Evolutionary conservation across 2,888 invertebrate genomes (phyloP).

Genomic region (Norana najaformis): DNA sequence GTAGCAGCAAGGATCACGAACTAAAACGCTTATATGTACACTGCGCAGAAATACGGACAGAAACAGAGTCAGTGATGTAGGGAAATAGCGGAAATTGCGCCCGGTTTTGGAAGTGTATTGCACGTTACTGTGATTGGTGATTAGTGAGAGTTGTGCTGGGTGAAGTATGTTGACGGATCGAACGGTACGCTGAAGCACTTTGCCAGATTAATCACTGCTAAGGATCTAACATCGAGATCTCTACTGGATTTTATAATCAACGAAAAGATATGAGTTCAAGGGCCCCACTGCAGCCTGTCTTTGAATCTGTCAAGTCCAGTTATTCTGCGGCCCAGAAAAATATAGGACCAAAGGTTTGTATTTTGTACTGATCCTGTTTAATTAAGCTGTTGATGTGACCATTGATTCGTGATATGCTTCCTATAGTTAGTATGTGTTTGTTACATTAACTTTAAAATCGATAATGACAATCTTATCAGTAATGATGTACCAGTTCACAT

Average conservation of each 20-base stretch:
- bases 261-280: slow-evolving; percentile 10
- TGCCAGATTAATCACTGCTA: too few relatives aligned
- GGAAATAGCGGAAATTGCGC: not conserved
- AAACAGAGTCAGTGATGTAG: not conserved
- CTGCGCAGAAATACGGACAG: not conserved
- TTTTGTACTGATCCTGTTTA: not conserved
- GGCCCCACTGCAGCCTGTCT: slow-evolving; percentile 25
- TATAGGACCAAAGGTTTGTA: slow-evolving; percentile 16
- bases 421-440: not conserved
- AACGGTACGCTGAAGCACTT: too few relatives aligned
- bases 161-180: not conserved
- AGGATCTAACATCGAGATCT: not conserved
- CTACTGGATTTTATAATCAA: not conserved
- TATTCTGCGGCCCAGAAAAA: not conserved
- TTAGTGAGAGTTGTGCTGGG: not conserved
- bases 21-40: not conserved
- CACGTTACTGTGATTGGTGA: not conserved
- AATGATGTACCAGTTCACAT: not conserved
- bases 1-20: not conserved
- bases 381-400: too few relatives aligned
- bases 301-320: slow-evolving; percentile 27
- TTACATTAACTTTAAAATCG: not conserved
- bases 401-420: too few relatives aligned
- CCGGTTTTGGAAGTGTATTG: not conserved
- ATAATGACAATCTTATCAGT: not conserved